Evolutionary conservation across 2,888 invertebrate species (phyloP).

Genomic region (Globia sparganii): DNA sequence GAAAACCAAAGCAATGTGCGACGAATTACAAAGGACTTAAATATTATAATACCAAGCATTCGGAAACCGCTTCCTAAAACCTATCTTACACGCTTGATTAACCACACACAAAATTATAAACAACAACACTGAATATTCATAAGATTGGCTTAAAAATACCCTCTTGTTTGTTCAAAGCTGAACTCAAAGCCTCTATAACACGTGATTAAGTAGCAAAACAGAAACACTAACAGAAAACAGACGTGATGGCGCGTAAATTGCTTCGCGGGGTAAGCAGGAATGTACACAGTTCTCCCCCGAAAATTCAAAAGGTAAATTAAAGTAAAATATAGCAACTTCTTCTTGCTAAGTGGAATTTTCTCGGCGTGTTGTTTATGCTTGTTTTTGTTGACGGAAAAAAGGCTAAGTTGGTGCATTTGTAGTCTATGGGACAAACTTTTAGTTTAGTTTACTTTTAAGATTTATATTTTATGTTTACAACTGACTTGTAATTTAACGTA

Average conservation of each 20-base stretch:
- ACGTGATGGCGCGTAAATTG: constrained; percentile 61
- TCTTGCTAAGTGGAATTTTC: constrained; percentile 41
- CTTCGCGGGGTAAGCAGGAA: constrained; percentile 30
- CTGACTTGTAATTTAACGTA: no score
- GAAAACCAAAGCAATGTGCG: neutral
- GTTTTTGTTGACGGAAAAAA: constrained; percentile 40
- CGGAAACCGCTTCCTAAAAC: neutral
- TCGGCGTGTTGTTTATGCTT: constrained; percentile 23
- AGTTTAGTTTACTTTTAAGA: neutral
- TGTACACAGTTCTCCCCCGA: constrained; percentile 28
- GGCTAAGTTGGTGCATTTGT: neutral
- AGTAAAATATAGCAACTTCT: constrained; percentile 34
- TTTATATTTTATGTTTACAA: neutral
- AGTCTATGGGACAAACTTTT: neutral
- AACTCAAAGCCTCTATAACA: constrained; percentile 19
- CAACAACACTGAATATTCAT: constrained; percentile 48
- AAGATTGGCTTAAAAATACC: constrained; percentile 38
- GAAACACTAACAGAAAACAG: constrained; percentile 33
- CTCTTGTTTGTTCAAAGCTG: constrained; percentile 42
- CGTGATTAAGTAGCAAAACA: constrained; percentile 32
- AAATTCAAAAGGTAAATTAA: constrained; percentile 42
- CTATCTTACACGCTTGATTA: neutral
- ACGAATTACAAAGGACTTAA: neutral
- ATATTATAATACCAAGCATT: constrained; percentile 12
- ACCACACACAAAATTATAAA: neutral